Evolutionary conservation across 2,797 vertebrate species (phyloP), one percentile per base, ranked within the genome.

Genomic region (Echeneis naucrates): DNA sequence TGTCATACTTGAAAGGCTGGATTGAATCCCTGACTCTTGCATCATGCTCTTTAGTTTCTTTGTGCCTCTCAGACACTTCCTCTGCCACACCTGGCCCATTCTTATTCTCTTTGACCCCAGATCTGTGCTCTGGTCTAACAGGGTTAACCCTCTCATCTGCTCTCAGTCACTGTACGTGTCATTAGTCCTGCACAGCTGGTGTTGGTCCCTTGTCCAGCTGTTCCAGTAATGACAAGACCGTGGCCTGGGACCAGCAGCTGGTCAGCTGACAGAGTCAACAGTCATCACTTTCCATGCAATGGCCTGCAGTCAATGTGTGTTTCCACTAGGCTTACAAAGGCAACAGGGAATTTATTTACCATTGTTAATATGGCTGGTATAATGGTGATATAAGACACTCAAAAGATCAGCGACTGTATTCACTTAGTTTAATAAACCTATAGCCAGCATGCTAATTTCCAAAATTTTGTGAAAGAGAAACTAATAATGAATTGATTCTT

Each of bases 221-320:
- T 67, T 77, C 23, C 33, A 52, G 27, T 90, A 91, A 93, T 91
- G 72, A 91, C 84, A 92, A 75, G 81, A 79, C 37, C 42, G n/a
- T 67, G 79, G 52, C 40, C 69, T 40, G 59, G 40, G 57, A 77
- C 37, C 65, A 71, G 54, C 60, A 70, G 61, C 72, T 63, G 69
- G 59, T 59, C 61, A 57, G 37, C 30, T 19, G 65, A 61, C 55
- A 60, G 68, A 7, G 44, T 55, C 48, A 27, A 35, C 37, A 64
- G 48, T 21, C 23, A 45, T 80, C 40, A 38, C 44, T 71, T 54
- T 3, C 8, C 6, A 61, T 21, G n/a, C 27, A n/a, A 16, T 13
- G 2, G 12, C 57, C 19, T 26, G 37, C 24, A 37, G 45, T 32
- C 40, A 2, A 47, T 48, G 12, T 42, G 38, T 35, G 65, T 56